These are phyloP conservation scores for Andrena minutula DNA, from an alignment of 2,888 invertebrate genomes.

Conservation along the genomic window DNA sequence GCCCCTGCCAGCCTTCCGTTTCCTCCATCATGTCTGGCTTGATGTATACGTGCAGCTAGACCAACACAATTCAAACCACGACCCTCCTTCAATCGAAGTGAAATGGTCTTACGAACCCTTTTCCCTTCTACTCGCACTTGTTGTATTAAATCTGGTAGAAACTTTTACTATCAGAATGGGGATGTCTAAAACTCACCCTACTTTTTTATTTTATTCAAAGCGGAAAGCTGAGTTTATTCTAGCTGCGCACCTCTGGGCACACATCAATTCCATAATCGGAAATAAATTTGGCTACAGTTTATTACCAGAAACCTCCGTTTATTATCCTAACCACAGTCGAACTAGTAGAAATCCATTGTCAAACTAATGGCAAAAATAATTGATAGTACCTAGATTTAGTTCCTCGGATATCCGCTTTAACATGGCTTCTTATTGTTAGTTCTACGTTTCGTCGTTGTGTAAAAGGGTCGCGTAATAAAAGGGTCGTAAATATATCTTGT, in stretches of 20 bases:
- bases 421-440: background rate
- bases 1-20: conserved; percentile 45
- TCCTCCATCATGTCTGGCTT: conserved; percentile 39
- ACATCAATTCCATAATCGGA: no score
- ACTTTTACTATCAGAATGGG: background rate
- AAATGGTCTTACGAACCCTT: background rate
- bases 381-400: no score
- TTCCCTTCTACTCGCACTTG: background rate
- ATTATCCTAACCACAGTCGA: no score
- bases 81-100: conserved; percentile 23
- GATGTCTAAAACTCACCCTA: background rate
- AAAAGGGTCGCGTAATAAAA: background rate
- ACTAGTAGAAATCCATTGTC: no score
- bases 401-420: no score
- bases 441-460: background rate
- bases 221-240: no score
- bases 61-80: conserved; percentile 27
- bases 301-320: no score
- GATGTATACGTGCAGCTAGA: conserved; percentile 33
- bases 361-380: no score
- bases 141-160: background rate
- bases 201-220: background rate
- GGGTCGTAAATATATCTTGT: no score
- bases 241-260: no score
- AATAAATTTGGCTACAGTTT: no score